Conservation (phyloP, 2,113 vertebrate species). For the Eira barbara region DNA sequence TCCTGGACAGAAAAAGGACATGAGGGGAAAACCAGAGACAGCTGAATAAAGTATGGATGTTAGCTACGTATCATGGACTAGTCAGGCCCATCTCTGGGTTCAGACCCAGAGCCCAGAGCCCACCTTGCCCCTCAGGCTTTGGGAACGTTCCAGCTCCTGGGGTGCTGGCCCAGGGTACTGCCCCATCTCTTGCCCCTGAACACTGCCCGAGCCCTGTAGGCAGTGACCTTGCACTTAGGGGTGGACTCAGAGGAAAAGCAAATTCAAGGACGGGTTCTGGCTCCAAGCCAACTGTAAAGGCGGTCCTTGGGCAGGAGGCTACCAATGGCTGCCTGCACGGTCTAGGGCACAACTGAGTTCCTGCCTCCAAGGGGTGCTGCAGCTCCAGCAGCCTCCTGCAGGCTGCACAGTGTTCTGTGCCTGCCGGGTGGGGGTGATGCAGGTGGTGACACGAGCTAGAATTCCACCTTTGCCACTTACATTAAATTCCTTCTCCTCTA, state of each 20-base stretch:
- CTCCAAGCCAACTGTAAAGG: neutral
- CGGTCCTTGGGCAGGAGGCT: neutral
- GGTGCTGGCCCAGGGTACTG: neutral
- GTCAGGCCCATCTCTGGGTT: neutral
- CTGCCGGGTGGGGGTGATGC: rapidly evolving
- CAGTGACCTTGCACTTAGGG: neutral
- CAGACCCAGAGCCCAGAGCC: neutral
- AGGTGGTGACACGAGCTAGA: neutral
- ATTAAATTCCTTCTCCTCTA: neutral
- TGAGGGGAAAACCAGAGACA: neutral
- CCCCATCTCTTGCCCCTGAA: neutral
- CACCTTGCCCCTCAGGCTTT: neutral
- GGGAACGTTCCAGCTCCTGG: neutral
- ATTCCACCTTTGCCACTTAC: neutral
- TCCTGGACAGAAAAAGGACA: neutral
- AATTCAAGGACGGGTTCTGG: no score
- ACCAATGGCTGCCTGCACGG: neutral
- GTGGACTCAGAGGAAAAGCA: neutral
- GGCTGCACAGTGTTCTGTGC: rapidly evolving
- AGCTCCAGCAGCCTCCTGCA: no score
- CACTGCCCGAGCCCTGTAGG: neutral
- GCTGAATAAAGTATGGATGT: no score
- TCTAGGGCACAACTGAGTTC: no score
- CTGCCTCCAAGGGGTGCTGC: neutral
- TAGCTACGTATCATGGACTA: neutral